phyloP scores from a whole-genome alignment of 2,888 invertebrate genomes.

The Diloba caeruleocephala region DNA sequence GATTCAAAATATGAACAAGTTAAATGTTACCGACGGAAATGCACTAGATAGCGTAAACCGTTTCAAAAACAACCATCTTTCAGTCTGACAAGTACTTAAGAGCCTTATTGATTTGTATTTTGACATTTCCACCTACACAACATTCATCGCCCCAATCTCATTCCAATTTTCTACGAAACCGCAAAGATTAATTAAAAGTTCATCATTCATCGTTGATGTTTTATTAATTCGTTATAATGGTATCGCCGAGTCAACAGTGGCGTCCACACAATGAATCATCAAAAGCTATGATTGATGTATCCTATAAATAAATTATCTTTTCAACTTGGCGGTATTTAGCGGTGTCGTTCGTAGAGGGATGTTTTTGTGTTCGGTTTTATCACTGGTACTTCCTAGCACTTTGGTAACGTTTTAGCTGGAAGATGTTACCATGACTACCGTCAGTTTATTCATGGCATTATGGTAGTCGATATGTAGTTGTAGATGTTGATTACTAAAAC shows the following conservation, averaged over 20 bases:
- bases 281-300: constrained; percentile 59
- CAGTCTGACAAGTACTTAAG: no score
- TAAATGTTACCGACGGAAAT: no score
- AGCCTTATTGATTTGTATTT: no score
- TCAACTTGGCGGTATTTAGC: constrained; percentile 45
- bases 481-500: no score
- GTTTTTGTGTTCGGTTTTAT: constrained; percentile 16
- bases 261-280: constrained; percentile 59
- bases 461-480: no score
- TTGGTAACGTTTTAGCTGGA: no score
- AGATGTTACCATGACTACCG: no score
- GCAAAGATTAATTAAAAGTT: constrained; percentile 54
- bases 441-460: no score
- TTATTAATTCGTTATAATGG: constrained; percentile 58
- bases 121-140: not conserved
- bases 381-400: no score
- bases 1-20: no score
- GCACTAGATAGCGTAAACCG: no score
- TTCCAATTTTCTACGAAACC: constrained; percentile 15
- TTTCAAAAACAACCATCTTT: no score
- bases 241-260: constrained; percentile 54
- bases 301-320: constrained; percentile 60
- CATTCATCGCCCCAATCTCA: constrained; percentile 11
- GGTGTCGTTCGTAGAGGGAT: constrained; percentile 20
- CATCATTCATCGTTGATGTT: constrained; percentile 57